phyloP scores from a whole-genome alignment of 2,113 vertebrate species.

The Caranx melampygus region DNA sequence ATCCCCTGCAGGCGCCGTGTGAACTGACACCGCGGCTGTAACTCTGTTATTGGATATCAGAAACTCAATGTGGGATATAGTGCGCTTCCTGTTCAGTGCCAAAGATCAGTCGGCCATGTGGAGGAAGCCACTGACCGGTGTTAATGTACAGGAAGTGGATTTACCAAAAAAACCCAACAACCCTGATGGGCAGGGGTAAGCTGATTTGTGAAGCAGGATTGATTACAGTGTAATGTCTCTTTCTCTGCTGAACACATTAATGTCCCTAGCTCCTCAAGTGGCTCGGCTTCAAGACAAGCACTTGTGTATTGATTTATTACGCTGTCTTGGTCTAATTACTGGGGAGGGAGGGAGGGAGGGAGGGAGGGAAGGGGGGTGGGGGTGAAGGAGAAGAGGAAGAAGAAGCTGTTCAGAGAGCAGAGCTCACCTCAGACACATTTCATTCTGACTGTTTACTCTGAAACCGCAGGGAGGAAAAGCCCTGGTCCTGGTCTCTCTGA shows the following conservation, averaged over 20 bases:
- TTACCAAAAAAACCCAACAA: too few species aligned
- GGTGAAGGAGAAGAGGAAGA: slow-evolving; percentile 10
- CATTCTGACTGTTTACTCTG: slow-evolving; percentile 18
- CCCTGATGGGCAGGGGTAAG: slow-evolving; percentile 62
- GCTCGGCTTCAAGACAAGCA: slow-evolving; percentile 74
- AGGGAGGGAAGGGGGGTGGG: slow-evolving; percentile 10
- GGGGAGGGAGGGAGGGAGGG: too few species aligned
- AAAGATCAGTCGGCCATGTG: slow-evolving; percentile 57
- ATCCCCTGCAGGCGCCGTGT: slow-evolving; percentile 18
- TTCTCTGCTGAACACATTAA: slow-evolving; percentile 76
- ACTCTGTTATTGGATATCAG: slow-evolving; percentile 70
- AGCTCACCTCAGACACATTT: slow-evolving; percentile 28
- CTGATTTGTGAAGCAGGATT: slow-evolving; percentile 81
- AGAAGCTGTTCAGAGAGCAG: slow-evolving; percentile 39
- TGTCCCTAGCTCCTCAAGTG: slow-evolving; percentile 72
- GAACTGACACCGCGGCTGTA: slow-evolving; percentile 39
- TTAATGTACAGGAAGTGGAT: slow-evolving; percentile 78
- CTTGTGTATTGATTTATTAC: slow-evolving; percentile 81
- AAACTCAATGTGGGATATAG: slow-evolving; percentile 46
- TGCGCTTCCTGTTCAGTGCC: slow-evolving; percentile 55
- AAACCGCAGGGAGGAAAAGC: slow-evolving; percentile 20
- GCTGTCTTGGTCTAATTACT: slow-evolving; percentile 77
- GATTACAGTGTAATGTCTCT: slow-evolving; percentile 82
- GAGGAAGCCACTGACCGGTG: slow-evolving; percentile 61
- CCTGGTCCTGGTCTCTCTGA: neutral